Evolutionary conservation across 2,888 invertebrate species (phyloP), one percentile per base, ranked within the genome.

Genomic region (Rhingia rostrata): DNA sequence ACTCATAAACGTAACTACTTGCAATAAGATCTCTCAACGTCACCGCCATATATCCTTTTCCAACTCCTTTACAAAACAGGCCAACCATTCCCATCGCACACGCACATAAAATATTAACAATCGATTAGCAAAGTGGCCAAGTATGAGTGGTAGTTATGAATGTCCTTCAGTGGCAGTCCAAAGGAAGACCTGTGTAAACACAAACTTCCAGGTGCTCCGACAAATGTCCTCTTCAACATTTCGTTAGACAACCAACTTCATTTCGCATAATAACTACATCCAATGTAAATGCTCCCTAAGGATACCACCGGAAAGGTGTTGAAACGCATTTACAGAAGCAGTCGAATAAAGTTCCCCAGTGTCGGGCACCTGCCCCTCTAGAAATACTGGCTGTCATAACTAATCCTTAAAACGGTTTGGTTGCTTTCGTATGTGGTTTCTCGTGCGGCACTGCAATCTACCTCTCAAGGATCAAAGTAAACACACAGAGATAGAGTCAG

Each of bases 351-450:
- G 41, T 58, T 63, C 10, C 54, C 58, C 39, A 66, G 45, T 60
- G 39, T 41, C 66, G 43, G 64, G 47, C 75, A 69, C 58, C 75
- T 75, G 81, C 67, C 67, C 63, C 35, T 49, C 22, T 22, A 75
- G 56, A 61, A 47, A 39, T 22, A 78, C 56, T 51, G 58, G 35
- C 79, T 70, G 79, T 79, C 83, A 79, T 84, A 84, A 79, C 79
- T 84, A 84, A 79, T 84, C 83, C 79, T 74, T 63, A 79, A 84
- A 84, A 84, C 58, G 74, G 78, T 79, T 69, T 83, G 78, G 73
- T 73, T 83, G 78, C 73, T 58, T 83, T 82, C 22, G 22, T 47
- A 64, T 60, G 51, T 41, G 37, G 54, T 51, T 47, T 73, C 75
- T 75, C 53, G 51, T 56, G n/a, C 63, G 30, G 37, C 30, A 30